Evolutionary conservation across 2,797 vertebrate species (phyloP), one percentile per base, ranked within the genome.

Genomic region (Cuniculus paca): DNA sequence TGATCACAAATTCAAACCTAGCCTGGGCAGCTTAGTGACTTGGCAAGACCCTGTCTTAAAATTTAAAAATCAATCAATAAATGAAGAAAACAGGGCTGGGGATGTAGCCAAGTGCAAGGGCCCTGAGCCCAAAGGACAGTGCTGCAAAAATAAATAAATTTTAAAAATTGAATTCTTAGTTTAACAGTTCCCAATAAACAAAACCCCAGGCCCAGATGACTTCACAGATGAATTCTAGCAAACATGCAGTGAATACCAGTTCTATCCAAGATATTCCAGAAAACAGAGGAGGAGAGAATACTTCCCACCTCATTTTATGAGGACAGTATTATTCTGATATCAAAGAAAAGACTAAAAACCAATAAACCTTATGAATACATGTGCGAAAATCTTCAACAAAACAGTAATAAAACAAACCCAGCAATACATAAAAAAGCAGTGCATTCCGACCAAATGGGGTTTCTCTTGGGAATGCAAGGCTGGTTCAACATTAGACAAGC

Each of bases 191-290:
- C 39, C 5, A 6, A 63, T 26, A 77, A 56, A 11, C 24, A 68
- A 60, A 86, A 90, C 52, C 72, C 2, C 17, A 48, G 22, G 42
- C 56, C 56, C 42, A 50, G 88, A 36, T 83, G 77, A 42, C 83
- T 87, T 94, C 36, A n/a, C 26, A 83, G 50, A 20, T 36, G 83
- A 78, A 61, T 63, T 39, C 80, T 79, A 63, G 31, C 31, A 77
- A 65, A 54, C 3, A 42, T 87, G 91, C 83, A 78, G 72, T 65
- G n/a, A 82, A 36, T 68, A 22, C 13, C 39, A 90, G 13, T 90
- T 89, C 52, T 42, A 58, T 12, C 48, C 56, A 74, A 61, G 39
- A 34, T 83, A 58, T 95, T 95, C 52, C n/a, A 95, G 81, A 61
- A 85, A 84, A 63, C 1, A 36, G 58, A 74, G 88, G 72, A 26